Evolutionary conservation across 2,888 invertebrate species (phyloP).

Genomic region (Hirtodrosophila duncani): DNA sequence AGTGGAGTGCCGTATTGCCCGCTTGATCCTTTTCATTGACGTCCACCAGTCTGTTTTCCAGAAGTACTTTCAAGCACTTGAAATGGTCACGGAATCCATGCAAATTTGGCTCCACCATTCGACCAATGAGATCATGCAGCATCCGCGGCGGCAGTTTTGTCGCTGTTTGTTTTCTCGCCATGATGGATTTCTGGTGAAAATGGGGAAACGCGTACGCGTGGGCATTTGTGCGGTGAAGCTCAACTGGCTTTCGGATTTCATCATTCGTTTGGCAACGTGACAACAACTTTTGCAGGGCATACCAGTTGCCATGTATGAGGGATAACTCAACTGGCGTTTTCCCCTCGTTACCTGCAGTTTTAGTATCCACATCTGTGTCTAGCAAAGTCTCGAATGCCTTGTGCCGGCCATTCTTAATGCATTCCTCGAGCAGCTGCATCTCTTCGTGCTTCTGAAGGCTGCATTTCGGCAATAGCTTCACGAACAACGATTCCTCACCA

Average conservation of each 20-base stretch:
- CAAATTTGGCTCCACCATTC: constrained; percentile 7
- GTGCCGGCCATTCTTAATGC: constrained; percentile 80
- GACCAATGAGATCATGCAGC: constrained; percentile 1
- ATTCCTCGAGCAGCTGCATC: constrained; percentile 60
- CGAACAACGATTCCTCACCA: constrained; percentile 81
- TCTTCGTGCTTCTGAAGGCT: too few relatives aligned
- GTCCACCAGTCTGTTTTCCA: constrained; percentile 81
- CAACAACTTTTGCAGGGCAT: constrained; percentile 59
- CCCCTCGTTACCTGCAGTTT: constrained; percentile 49
- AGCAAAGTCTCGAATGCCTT: constrained; percentile 79
- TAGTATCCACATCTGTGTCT: constrained; percentile 79
- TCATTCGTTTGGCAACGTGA: too few relatives aligned
- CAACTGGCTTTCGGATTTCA: too few relatives aligned
- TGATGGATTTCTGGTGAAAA: too few relatives aligned
- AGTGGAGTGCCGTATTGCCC: constrained; percentile 85
- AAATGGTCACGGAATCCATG: constrained; percentile 78
- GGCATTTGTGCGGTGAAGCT: too few relatives aligned
- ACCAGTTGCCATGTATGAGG: constrained; percentile 80
- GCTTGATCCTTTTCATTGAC: constrained; percentile 82
- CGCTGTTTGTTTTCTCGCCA: too few relatives aligned
- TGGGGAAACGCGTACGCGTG: too few relatives aligned
- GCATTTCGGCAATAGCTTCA: constrained; percentile 78
- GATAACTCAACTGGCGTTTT: constrained; percentile 81
- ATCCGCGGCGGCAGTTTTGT: constrained; percentile 79
- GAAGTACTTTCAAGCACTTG: constrained; percentile 82